Evolutionary conservation across 2,113 vertebrate species (phyloP).

Genomic region (Pelodiscus sinensis): DNA sequence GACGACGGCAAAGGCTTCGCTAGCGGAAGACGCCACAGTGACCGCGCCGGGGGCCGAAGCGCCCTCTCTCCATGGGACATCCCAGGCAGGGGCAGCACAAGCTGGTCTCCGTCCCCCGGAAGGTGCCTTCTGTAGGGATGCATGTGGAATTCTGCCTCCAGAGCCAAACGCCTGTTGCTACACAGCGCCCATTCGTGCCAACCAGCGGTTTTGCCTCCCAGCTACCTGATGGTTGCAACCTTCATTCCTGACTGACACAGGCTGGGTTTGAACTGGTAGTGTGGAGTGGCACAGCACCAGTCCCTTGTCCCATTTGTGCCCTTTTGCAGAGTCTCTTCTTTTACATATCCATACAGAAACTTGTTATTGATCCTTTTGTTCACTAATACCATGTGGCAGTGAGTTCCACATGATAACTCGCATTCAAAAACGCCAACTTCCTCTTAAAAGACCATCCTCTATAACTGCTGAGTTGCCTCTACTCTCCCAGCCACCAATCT

Average conservation of each 20-base stretch:
- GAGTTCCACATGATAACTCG: neutral
- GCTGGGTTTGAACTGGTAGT: fast-evolving
- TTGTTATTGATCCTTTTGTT: neutral
- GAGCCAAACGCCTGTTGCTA: neutral
- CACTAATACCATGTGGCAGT: neutral
- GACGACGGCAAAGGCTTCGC: neutral
- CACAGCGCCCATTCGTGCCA: neutral
- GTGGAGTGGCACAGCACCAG: fast-evolving
- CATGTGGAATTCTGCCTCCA: neutral
- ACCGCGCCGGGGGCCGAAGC: neutral
- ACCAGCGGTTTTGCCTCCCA: fast-evolving
- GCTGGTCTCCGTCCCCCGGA: neutral
- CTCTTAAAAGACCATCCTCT: neutral
- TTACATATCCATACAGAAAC: fast-evolving
- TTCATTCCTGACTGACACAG: neutral
- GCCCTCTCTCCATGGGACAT: neutral
- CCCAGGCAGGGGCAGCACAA: neutral
- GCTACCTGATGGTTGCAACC: neutral
- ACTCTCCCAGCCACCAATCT: fast-evolving
- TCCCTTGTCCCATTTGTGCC: fast-evolving
- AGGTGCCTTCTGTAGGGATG: neutral
- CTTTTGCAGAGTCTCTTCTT: neutral
- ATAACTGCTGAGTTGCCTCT: neutral
- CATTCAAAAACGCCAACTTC: neutral
- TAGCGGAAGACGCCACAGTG: neutral